Percentiles rank a stretch among this genome's conserved stretches.
phyloP scores from a whole-genome alignment of 2,888 invertebrate genomes.

The Papilio gigon region DNA sequence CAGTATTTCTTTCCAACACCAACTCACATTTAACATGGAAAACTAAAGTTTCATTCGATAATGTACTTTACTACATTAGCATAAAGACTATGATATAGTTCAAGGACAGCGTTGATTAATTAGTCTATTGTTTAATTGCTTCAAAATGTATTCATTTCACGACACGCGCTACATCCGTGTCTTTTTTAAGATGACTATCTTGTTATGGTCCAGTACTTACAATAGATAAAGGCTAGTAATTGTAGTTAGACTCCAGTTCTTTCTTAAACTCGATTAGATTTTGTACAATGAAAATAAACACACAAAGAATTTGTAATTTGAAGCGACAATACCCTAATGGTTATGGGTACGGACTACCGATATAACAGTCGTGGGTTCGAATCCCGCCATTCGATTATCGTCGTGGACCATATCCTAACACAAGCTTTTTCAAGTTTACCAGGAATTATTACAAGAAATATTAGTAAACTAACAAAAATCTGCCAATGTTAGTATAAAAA shows the following conservation, averaged over 20 bases:
- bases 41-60: slow-evolving; percentile 28
- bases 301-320: no score
- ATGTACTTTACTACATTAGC: slow-evolving; percentile 21
- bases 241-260: slow-evolving; percentile 6
- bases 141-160: slow-evolving; percentile 52
- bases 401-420: no score
- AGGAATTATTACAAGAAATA: no score
- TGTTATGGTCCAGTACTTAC: slow-evolving; percentile 32
- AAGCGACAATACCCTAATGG: no score
- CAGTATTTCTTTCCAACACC: slow-evolving; percentile 47
- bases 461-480: no score
- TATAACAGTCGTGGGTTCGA: no score
- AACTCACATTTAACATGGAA: slow-evolving; percentile 38
- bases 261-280: not conserved
- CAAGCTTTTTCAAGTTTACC: no score
- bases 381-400: no score
- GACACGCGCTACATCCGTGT: slow-evolving; percentile 53
- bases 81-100: slow-evolving; percentile 38
- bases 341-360: no score
- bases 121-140: slow-evolving; percentile 48
- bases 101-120: slow-evolving; percentile 1
- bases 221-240: slow-evolving; percentile 21
- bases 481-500: no score
- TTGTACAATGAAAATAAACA: not conserved
- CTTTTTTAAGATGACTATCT: slow-evolving; percentile 44